These are phyloP conservation scores for Philotrypesis tridentata DNA, from an alignment of 1,140 invertebrate genomes.

Conservation along the genomic window DNA sequence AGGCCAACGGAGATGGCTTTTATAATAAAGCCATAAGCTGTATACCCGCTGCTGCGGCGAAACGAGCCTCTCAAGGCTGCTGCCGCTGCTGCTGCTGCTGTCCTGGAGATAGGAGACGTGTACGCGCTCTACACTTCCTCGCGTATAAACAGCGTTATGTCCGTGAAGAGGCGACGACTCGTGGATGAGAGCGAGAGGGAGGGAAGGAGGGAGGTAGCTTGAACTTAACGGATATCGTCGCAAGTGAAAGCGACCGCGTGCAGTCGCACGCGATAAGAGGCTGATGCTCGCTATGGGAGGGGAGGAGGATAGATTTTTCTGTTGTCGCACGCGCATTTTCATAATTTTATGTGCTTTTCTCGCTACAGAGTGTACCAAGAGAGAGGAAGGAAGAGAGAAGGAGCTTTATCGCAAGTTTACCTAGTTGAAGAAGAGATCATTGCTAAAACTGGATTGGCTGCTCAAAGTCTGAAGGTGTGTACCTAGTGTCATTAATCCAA, in stretches of 20 bases:
- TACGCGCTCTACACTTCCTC: background rate
- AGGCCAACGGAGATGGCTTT: constrained; percentile 52
- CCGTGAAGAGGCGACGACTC: background rate
- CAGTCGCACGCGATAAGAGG: background rate
- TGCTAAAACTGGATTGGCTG: background rate
- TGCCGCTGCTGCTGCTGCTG: background rate
- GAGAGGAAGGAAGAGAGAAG: no score
- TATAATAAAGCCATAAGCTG: constrained; percentile 62
- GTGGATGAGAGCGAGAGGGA: background rate
- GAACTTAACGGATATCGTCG: constrained; percentile 22
- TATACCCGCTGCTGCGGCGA: constrained; percentile 1
- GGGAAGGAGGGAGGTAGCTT: no score
- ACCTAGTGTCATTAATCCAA: background rate
- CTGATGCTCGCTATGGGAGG: background rate
- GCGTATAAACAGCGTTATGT: background rate
- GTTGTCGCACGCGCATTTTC: background rate
- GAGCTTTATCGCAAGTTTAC: background rate
- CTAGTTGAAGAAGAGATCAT: no score
- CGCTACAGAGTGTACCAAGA: no score
- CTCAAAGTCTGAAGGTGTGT: background rate
- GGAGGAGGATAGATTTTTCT: background rate
- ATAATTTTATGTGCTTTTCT: background rate
- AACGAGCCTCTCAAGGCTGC: background rate
- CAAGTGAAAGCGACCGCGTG: background rate
- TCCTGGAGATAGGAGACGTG: background rate